Base-by-base conservation (phyloP, 2,113 vertebrate genomes). In the Clarias magur region DNA sequence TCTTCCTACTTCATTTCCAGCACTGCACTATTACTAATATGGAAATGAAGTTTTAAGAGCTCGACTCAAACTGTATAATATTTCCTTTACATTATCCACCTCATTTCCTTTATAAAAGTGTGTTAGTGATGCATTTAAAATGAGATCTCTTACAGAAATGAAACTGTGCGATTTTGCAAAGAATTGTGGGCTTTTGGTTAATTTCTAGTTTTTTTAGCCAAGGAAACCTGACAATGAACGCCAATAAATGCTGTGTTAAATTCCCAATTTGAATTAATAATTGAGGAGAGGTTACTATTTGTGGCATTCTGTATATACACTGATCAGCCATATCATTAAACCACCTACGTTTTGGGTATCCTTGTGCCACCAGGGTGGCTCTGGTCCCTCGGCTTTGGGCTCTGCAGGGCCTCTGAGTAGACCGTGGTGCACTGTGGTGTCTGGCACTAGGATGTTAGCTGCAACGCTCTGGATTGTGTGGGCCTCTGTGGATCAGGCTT, bases 231-330 rank as follows among this genome's bases (percentile, higher is more conserved):
- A 53, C n/a, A 42, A 27, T 85, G 76, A 42, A 53, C 53, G 21
- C 27, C 68, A 84, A 12, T 27, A 75, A 84, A 60, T 60, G 30
- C 56, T 83, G 38, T 13, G 12, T 42, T 82, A 82, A 62, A 38
- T 48, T 48, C 34, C 82, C 17, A 75, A 75, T 60, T 15, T n/a
- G 8, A 60, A 75, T 48, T 23, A 75, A 38, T 56, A n/a, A 60
- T 75, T 42, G 34, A 53, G 42, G 72, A 48, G 10, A 73, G 67
- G 34, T 70, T 34, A 27, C 9, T 42, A 23, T 23, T 42, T 23
- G 11, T 21, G 23, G 34, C 19, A 21, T 73, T 23, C 9, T 73
- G 17, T 21, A 42, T 72, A 38, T 72, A 72, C 34, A 11, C 17
- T 7, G 0, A 48, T 48, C 48, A 48, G 48, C 48, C 48, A 48